Evolutionary conservation across 2,888 invertebrate genomes (phyloP).

Genomic region (Idaea aversata): DNA sequence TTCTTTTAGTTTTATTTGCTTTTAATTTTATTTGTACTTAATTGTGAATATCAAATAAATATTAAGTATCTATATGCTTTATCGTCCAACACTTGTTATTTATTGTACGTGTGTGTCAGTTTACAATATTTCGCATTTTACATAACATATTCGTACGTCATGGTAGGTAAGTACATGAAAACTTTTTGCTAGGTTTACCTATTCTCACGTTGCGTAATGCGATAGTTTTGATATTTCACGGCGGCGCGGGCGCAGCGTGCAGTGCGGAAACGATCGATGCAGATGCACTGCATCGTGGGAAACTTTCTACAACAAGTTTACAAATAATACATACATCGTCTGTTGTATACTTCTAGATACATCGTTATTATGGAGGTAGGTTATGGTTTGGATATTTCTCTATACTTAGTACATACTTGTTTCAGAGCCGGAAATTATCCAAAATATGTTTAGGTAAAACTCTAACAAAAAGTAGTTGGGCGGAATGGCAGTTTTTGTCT

Average conservation of each 20-base stretch:
- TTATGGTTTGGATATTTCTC: background rate
- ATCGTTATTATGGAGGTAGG: background rate
- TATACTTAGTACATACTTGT: background rate
- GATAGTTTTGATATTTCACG: conserved; percentile 42
- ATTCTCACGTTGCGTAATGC: conserved; percentile 30
- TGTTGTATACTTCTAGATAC: background rate
- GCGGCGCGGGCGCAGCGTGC: conserved; percentile 15
- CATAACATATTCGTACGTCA: conserved; percentile 1
- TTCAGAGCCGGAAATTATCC: background rate
- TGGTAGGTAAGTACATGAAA: too few species aligned
- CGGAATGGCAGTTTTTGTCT: background rate
- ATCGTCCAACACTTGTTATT: too few species aligned
- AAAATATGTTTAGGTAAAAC: background rate
- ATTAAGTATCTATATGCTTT: too few species aligned
- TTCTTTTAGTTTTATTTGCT: too few species aligned
- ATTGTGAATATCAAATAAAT: too few species aligned
- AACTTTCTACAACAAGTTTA: conserved; percentile 8
- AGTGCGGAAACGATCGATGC: conserved; percentile 30
- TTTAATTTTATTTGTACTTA: too few species aligned
- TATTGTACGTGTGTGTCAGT: too few species aligned
- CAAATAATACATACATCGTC: background rate
- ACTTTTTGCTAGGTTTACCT: background rate
- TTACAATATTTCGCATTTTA: background rate
- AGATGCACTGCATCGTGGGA: conserved; percentile 19
- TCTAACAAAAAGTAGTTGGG: background rate